Percentiles rank a stretch among this genome's conserved stretches.
phyloP scores from a whole-genome alignment of 2,113 vertebrate species.

The Pycnonotus jocosus region DNA sequence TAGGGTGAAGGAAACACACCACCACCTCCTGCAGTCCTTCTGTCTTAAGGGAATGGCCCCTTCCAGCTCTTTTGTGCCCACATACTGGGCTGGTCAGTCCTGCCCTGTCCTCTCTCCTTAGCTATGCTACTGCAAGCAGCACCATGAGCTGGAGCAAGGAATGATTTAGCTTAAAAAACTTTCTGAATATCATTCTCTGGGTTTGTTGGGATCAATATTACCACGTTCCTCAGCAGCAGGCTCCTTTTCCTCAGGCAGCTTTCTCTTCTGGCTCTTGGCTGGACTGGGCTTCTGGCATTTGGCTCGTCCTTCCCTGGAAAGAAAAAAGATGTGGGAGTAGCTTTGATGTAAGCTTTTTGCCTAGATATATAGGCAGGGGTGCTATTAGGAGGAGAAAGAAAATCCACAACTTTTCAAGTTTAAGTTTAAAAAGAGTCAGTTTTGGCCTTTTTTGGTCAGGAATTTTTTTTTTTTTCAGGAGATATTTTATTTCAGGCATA shows the following conservation, averaged over 20 bases:
- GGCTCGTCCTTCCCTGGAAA: conserved; percentile 56
- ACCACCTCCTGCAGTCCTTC: background rate
- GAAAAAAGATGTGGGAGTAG: background rate
- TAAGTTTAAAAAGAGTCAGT: background rate
- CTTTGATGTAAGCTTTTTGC: background rate
- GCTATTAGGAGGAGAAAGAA: background rate
- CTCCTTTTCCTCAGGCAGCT: conserved; percentile 12
- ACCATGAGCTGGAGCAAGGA: background rate
- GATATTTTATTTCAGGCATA: background rate
- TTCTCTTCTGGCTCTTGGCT: conserved; percentile 51
- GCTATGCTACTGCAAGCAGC: background rate
- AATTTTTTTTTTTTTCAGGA: background rate
- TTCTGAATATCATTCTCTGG: background rate
- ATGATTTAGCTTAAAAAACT: background rate
- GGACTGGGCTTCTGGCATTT: conserved; percentile 60
- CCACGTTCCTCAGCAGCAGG: conserved; percentile 32
- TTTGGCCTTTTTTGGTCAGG: background rate
- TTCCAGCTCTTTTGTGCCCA: background rate
- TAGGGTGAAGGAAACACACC: background rate
- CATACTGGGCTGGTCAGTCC: background rate
- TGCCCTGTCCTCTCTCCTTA: background rate
- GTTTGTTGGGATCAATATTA: conserved; percentile 24
- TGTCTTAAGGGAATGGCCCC: background rate
- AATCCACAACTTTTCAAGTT: background rate
- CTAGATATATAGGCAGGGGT: background rate